phyloP scores from a whole-genome alignment of 1,140 invertebrate species.

The Drosophila ogumai region DNA sequence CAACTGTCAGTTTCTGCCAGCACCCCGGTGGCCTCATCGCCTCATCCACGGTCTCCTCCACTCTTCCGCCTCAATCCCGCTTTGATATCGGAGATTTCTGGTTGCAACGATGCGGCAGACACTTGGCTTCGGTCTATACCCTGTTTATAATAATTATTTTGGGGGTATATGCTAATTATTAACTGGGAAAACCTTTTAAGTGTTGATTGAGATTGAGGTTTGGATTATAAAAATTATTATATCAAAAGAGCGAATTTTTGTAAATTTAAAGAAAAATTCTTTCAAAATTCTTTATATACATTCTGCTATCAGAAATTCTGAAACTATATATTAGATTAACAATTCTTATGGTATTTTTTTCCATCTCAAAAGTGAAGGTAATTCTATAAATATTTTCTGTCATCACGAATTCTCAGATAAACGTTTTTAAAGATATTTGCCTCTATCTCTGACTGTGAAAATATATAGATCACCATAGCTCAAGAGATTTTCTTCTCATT shows the following conservation, averaged over 20 bases:
- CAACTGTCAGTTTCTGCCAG: conserved; percentile 47
- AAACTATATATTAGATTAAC: not conserved
- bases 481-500: not conserved
- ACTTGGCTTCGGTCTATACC: conserved; percentile 35
- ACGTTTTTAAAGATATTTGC: not conserved
- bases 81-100: conserved; percentile 55
- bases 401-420: conserved; percentile 5
- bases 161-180: not conserved
- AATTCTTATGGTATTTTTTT: not conserved
- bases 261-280: not conserved
- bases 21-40: conserved; percentile 29
- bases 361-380: not conserved
- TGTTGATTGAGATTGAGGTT: too few relatives aligned
- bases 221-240: too few relatives aligned
- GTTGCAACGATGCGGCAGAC: conserved; percentile 35
- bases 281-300: not conserved
- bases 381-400: not conserved
- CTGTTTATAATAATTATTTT: not conserved
- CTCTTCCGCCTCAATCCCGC: conserved; percentile 9
- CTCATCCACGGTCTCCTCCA: not conserved
- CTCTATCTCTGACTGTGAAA: not conserved
- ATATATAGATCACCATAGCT: not conserved
- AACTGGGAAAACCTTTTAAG: not conserved
- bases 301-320: not conserved
- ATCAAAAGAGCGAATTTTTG: too few relatives aligned